Percentiles rank a stretch among this genome's conserved stretches.
Conservation (phyloP, 2,113 vertebrate species). For the Trogon melanurus region DNA sequence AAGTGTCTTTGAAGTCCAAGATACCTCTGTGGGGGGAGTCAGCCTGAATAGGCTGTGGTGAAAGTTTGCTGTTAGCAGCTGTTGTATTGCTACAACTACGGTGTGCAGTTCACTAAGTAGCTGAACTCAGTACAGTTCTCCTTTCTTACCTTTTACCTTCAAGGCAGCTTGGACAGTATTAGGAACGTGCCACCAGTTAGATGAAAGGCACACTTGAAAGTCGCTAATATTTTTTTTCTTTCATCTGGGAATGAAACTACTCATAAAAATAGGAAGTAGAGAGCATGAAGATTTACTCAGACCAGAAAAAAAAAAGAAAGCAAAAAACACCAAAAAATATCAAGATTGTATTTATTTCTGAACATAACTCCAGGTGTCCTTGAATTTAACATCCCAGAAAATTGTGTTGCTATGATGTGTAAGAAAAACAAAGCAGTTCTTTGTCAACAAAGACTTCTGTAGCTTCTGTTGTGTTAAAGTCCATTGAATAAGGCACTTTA, state of each 20-base stretch:
- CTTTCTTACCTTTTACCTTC: not conserved
- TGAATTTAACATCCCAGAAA: not conserved
- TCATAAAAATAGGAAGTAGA: not conserved
- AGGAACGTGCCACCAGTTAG: not conserved
- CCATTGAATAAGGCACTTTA: not conserved
- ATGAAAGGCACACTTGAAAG: slow-evolving; percentile 19
- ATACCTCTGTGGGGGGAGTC: not conserved
- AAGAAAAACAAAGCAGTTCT: not conserved
- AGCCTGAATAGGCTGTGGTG: not conserved
- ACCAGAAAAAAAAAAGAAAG: not conserved
- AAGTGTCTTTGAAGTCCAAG: not conserved
- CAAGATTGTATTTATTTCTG: not conserved
- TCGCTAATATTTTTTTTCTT: not conserved
- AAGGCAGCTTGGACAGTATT: not conserved
- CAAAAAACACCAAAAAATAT: not conserved
- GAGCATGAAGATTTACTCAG: not conserved
- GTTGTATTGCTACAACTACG: not conserved
- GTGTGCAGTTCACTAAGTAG: not conserved
- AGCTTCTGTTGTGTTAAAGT: not conserved
- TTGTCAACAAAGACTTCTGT: not conserved
- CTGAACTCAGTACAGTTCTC: not conserved
- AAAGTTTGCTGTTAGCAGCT: not conserved
- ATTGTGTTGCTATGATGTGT: not conserved
- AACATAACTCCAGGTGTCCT: not conserved
- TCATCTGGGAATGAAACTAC: not conserved